A percentile compares a stretch with the other conserved stretches of the same genome.
Evolutionary conservation across 1,140 invertebrate species (phyloP).

Genomic region (Microplitis mediator): DNA sequence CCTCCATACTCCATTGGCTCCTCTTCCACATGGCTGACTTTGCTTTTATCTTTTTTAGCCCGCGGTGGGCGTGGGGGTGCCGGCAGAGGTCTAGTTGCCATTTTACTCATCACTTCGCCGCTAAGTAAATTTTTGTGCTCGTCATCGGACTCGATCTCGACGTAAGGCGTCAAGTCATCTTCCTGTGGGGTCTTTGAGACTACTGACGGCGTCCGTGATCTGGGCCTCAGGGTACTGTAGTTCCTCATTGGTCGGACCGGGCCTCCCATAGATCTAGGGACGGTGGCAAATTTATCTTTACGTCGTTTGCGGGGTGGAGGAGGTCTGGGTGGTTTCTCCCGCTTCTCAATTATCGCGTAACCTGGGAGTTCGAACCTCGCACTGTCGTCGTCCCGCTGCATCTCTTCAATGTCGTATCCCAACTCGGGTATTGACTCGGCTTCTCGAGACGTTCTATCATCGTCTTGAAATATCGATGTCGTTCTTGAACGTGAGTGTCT

Average conservation of each 20-base stretch:
- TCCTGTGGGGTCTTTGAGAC: conserved; percentile 2
- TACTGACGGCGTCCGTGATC: conserved; percentile 27
- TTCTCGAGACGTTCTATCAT: conserved; percentile 73
- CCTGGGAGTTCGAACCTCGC: conserved; percentile 63
- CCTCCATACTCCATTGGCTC: conserved; percentile 10
- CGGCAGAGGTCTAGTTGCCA: conserved; percentile 80
- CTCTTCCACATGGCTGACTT: conserved; percentile 33
- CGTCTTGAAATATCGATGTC: conserved; percentile 67
- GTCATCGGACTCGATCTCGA: conserved; percentile 64
- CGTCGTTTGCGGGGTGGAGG: conserved; percentile 65
- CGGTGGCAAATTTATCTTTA: conserved; percentile 60
- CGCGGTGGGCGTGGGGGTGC: conserved; percentile 77
- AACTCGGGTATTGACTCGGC: conserved; percentile 68
- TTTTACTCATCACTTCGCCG: conserved; percentile 75
- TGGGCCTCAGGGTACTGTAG: conserved; percentile 71
- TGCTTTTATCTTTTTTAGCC: conserved; percentile 41
- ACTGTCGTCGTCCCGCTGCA: conserved; percentile 30
- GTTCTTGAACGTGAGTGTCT: conserved; percentile 64
- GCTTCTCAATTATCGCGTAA: conserved; percentile 73
- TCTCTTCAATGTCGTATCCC: conserved; percentile 47
- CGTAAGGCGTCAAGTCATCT: conserved; percentile 59
- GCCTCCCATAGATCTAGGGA: conserved; percentile 42
- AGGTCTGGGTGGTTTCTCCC: conserved; percentile 64
- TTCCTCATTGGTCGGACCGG: conserved; percentile 67
- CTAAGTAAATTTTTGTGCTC: conserved; percentile 69